Conservation (phyloP, 2,797 vertebrate genomes). For the Buceros bicornis region DNA sequence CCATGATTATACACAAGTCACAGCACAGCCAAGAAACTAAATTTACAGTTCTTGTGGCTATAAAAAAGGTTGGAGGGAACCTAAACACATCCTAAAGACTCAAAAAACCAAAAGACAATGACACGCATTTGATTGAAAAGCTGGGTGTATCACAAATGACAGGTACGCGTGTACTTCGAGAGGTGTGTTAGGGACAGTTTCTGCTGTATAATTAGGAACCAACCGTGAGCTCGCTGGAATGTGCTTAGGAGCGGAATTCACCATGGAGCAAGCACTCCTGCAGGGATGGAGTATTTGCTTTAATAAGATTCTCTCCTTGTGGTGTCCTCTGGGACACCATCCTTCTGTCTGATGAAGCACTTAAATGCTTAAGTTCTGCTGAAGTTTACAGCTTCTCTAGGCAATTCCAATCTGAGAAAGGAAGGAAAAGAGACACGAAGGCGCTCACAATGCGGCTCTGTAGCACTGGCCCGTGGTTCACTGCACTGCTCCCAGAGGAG, state of each 20-base stretch:
- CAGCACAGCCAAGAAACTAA: not conserved
- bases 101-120: not conserved
- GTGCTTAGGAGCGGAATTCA: not conserved
- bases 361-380: conserved; percentile 20
- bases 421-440: not conserved
- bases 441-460: not conserved
- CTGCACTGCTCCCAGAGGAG: not conserved
- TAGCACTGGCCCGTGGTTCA: not conserved
- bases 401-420: not conserved
- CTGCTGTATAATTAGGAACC: not conserved
- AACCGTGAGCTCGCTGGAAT: not conserved
- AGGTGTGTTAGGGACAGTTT: not conserved
- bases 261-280: not conserved
- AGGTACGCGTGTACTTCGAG: not conserved
- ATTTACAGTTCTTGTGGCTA: not conserved
- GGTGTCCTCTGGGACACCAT: conserved; percentile 16
- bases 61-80: not conserved
- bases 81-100: not conserved
- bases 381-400: conserved; percentile 16
- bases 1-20: not conserved
- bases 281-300: not conserved
- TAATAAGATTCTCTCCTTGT: conserved; percentile 44
- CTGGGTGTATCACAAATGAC: not conserved
- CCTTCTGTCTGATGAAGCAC: conserved; percentile 56
- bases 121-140: not conserved